phyloP scores from a whole-genome alignment of 2,888 invertebrate species.

The Stegana nigrithorax region DNA sequence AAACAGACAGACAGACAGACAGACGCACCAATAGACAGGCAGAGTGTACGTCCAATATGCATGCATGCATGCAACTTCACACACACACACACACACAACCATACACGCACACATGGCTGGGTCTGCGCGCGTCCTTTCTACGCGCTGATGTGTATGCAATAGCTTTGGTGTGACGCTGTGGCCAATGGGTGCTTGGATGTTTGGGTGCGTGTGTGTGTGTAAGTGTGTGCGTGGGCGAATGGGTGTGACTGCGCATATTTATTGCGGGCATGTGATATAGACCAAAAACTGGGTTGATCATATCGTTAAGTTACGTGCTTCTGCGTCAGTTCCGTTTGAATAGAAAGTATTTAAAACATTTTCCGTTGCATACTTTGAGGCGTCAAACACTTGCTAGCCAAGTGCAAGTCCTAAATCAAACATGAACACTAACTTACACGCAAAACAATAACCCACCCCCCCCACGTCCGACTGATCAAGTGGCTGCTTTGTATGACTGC shows the following conservation, averaged over 20 bases:
- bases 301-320: slow-evolving; percentile 19
- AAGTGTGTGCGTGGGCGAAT: not conserved
- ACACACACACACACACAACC: not conserved
- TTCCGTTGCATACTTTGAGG: too few relatives aligned
- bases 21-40: too few relatives aligned
- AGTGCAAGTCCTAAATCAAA: not conserved
- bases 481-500: too few relatives aligned
- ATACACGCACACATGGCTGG: too few relatives aligned
- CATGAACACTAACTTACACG: too few relatives aligned
- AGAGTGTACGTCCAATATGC: too few relatives aligned
- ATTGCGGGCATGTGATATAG: slow-evolving; percentile 13
- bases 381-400: too few relatives aligned
- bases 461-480: not conserved
- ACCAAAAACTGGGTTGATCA: slow-evolving; percentile 51
- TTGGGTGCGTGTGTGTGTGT: not conserved
- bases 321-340: not conserved
- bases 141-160: not conserved
- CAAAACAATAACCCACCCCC: not conserved
- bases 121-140: not conserved
- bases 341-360: too few relatives aligned
- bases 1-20: too few relatives aligned
- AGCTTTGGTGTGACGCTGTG: not conserved
- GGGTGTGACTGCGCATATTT: not conserved
- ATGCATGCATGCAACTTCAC: not conserved
- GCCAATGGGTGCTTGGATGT: not conserved